phyloP scores from a whole-genome alignment of 2,888 invertebrate species.

The Tyria jacobaeae region DNA sequence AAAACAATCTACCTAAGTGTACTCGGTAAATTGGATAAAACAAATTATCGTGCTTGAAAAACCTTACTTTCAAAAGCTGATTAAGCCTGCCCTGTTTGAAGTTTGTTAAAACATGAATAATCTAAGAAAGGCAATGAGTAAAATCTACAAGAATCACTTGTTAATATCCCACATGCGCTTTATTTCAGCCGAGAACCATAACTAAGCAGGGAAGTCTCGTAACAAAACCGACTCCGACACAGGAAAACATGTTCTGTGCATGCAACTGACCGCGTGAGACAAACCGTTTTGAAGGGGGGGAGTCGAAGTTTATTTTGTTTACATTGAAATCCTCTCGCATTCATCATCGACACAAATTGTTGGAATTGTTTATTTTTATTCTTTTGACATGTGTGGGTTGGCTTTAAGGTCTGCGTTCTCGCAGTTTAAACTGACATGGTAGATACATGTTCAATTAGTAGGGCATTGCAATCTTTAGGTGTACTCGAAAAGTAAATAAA shows the following conservation, averaged over 20 bases:
- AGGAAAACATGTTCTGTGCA: conserved; percentile 28
- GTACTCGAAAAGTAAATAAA: no score
- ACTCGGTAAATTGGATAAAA: background rate
- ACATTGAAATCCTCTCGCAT: conserved; percentile 37
- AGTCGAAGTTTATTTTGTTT: conserved; percentile 42
- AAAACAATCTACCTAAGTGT: background rate
- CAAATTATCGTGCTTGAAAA: background rate
- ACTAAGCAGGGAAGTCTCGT: background rate
- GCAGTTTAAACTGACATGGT: conserved; percentile 5
- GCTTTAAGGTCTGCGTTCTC: conserved; percentile 7
- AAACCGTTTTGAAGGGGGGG: conserved; percentile 20
- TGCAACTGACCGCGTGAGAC: conserved; percentile 36
- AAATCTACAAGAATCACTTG: no score
- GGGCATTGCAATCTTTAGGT: background rate
- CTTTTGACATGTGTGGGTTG: conserved; percentile 27
- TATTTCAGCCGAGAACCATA: background rate
- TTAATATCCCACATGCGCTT: no score
- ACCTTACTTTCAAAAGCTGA: no score
- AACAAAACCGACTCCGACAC: conserved; percentile 8
- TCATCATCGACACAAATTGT: conserved; percentile 38
- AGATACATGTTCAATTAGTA: conserved; percentile 4
- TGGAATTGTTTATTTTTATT: conserved; percentile 30
- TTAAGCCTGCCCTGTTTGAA: no score
- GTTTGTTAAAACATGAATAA: no score
- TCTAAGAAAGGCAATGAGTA: no score